phyloP scores from a whole-genome alignment of 2,113 vertebrate species.

The Megaleporinus macrocephalus region DNA sequence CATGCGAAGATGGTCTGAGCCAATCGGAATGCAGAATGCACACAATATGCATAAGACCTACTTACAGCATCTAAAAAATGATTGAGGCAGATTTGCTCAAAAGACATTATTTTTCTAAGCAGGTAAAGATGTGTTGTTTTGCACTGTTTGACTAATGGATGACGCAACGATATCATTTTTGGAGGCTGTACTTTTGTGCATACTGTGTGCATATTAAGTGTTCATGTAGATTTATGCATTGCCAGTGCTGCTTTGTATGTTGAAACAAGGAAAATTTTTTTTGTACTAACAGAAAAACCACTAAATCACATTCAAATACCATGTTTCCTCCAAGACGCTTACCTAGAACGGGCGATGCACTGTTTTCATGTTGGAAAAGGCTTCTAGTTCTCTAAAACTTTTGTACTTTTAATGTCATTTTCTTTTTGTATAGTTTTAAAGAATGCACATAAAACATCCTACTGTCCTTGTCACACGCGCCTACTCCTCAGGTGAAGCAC shows the following conservation, averaged over 20 bases:
- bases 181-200: slow-evolving; percentile 17
- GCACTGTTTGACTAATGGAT: not conserved
- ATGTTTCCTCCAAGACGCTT: not conserved
- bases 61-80: not conserved
- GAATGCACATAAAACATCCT: not conserved
- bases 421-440: slow-evolving; percentile 4
- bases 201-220: slow-evolving; percentile 28
- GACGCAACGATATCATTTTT: not conserved
- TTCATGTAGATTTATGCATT: slow-evolving; percentile 8
- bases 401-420: not conserved
- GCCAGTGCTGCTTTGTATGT: slow-evolving; percentile 33
- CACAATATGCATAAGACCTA: slow-evolving; percentile 23
- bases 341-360: slow-evolving; percentile 6
- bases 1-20: slow-evolving; percentile 15
- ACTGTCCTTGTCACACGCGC: slow-evolving; percentile 31
- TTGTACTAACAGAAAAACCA: slow-evolving; percentile 14
- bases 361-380: slow-evolving; percentile 20
- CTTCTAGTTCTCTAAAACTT: not conserved
- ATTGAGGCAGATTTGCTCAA: not conserved
- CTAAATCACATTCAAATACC: not conserved
- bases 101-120: not conserved
- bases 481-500: slow-evolving; percentile 45
- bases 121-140: not conserved
- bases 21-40: slow-evolving; percentile 11
- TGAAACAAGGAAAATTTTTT: slow-evolving; percentile 12